Evolutionary conservation across 2,797 vertebrate species (phyloP).

Genomic region (Phalloptychus januarius): DNA sequence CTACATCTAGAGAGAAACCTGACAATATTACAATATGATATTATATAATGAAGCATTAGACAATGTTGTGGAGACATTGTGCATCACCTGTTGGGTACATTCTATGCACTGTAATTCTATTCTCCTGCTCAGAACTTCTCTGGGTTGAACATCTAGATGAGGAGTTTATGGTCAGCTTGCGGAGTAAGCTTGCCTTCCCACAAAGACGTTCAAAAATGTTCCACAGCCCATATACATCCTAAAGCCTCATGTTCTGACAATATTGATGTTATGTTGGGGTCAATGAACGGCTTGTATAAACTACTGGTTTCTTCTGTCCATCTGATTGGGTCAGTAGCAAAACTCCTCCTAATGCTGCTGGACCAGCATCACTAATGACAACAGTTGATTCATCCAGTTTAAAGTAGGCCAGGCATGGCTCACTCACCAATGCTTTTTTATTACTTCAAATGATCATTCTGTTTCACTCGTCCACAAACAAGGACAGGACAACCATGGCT

Average conservation of each 20-base stretch:
- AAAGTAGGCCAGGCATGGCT: background rate
- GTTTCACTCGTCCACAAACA: background rate
- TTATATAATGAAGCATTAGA: background rate
- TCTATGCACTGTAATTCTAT: background rate
- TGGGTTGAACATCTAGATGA: slow-evolving; percentile 6
- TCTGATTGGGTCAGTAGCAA: background rate
- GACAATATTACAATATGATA: background rate
- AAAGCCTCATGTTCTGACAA: background rate
- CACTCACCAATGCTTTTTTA: background rate
- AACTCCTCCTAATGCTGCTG: background rate
- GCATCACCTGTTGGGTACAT: too few species aligned
- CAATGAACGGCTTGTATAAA: background rate
- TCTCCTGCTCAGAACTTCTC: background rate
- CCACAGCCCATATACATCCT: background rate
- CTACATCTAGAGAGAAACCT: too few species aligned
- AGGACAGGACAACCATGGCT: too few species aligned
- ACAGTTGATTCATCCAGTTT: background rate
- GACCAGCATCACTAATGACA: background rate
- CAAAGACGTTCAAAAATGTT: background rate
- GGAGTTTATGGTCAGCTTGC: slow-evolving; percentile 3
- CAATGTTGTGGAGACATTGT: background rate
- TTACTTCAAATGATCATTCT: background rate
- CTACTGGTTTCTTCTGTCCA: background rate
- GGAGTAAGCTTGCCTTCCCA: slow-evolving; percentile 2
- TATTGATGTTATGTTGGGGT: background rate